These are phyloP conservation scores for Agapetus fuscipes DNA, from an alignment of 2,888 invertebrate genomes.

Conservation along the genomic window DNA sequence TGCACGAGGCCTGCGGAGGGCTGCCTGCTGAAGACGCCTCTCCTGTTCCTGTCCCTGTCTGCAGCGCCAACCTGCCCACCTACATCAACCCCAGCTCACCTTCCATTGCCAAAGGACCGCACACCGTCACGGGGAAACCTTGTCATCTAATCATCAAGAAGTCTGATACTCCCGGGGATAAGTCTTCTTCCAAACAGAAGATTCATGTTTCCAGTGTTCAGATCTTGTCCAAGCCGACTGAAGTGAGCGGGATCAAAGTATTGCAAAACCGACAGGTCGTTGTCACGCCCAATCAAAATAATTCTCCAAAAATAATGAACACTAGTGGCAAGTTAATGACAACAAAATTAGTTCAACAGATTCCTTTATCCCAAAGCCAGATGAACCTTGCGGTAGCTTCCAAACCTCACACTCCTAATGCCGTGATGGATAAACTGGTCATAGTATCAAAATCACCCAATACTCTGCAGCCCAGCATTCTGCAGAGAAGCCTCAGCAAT, in stretches of 20 bases:
- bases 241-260: conserved; percentile 32
- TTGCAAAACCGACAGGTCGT: conserved; percentile 38
- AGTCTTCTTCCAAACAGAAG: conserved; percentile 25
- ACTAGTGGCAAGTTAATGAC: conserved; percentile 35
- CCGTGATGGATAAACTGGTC: conserved; percentile 37
- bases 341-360: conserved; percentile 32
- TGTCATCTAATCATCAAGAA: conserved; percentile 39
- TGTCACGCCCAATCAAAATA: conserved; percentile 30
- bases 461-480: conserved; percentile 12
- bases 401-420: conserved; percentile 27
- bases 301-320: conserved; percentile 33
- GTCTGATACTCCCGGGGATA: conserved; percentile 26
- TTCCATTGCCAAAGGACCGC: conserved; percentile 26
- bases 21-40: conserved; percentile 3
- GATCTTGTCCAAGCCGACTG: conserved; percentile 36
- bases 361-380: conserved; percentile 17
- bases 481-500: conserved; percentile 15
- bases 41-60: conserved; percentile 24
- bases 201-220: conserved; percentile 37
- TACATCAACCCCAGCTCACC: conserved; percentile 25
- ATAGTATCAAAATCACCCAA: conserved; percentile 32
- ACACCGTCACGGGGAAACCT: conserved; percentile 30
- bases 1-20: conserved; percentile 33
- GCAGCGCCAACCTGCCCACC: neutral
- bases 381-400: conserved; percentile 24